A percentile compares a stretch with the other conserved stretches of the same genome.
Conservation (phyloP, 2,113 vertebrate genomes). For the Zingel zingel region DNA sequence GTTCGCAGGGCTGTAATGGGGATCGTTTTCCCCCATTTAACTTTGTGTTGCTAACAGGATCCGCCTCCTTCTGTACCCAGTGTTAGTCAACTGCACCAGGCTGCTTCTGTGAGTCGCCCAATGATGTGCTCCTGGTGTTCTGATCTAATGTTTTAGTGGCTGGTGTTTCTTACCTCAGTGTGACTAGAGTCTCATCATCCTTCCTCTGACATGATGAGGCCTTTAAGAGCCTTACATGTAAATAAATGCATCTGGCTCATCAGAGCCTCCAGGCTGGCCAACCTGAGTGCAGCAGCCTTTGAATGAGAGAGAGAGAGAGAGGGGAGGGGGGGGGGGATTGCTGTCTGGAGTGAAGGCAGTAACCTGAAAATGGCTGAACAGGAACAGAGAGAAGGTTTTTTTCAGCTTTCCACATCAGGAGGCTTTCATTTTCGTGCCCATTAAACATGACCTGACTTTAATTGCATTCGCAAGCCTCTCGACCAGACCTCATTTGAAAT, state of each 20-base stretch:
- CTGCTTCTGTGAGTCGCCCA: not conserved
- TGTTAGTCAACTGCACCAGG: not conserved
- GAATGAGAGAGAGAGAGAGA: not conserved
- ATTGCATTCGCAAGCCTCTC: conserved; percentile 73
- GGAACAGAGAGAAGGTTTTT: conserved; percentile 46
- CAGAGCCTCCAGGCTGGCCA: conserved; percentile 31
- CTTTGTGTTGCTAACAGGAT: not conserved
- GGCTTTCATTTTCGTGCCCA: conserved; percentile 74
- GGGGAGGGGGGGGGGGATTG: not conserved
- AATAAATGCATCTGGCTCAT: conserved; percentile 40
- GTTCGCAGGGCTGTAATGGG: not conserved
- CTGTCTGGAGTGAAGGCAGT: conserved; percentile 37
- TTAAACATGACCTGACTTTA: conserved; percentile 76
- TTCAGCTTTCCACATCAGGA: conserved; percentile 67
- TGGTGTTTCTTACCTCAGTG: conserved; percentile 2
- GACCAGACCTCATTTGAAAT: conserved; percentile 66
- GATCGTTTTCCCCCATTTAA: not conserved
- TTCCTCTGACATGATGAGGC: conserved; percentile 19
- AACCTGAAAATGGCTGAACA: conserved; percentile 58
- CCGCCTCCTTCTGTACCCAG: not conserved
- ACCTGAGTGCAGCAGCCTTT: conserved; percentile 35
- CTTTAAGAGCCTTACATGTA: conserved; percentile 24
- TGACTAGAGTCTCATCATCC: conserved; percentile 11
- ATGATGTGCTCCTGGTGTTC: not conserved
- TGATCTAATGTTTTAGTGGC: not conserved